A percentile compares a stretch with the other conserved stretches of the same genome.
Evolutionary conservation across 2,888 invertebrate species (phyloP).

Genomic region (Heliconius hortense): DNA sequence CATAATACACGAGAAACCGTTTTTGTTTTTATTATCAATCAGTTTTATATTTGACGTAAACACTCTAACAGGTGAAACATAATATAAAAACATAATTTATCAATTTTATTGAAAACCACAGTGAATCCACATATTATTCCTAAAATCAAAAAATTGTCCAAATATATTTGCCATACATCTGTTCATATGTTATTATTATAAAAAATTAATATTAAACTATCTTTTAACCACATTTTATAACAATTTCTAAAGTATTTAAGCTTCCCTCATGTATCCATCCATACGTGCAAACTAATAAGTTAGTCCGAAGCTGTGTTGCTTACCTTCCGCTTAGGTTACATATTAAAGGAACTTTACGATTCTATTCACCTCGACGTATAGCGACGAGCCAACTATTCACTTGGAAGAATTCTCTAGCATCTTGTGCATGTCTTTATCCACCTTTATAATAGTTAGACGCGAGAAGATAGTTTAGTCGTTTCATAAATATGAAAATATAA

Average conservation of each 20-base stretch:
- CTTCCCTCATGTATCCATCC: neutral
- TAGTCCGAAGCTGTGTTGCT: conserved; percentile 23
- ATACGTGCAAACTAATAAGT: conserved; percentile 20
- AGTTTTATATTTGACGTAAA: neutral
- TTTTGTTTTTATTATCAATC: too few relatives aligned
- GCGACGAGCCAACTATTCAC: conserved; percentile 22
- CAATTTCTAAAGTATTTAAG: neutral
- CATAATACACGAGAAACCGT: too few relatives aligned
- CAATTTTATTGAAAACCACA: too few relatives aligned
- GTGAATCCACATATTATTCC: too few relatives aligned
- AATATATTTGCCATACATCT: neutral
- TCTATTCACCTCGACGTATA: conserved; percentile 23
- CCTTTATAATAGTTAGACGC: conserved; percentile 3
- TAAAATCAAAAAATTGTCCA: neutral
- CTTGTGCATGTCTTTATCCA: neutral
- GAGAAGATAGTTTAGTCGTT: neutral
- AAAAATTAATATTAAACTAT: neutral
- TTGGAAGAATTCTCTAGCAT: conserved; percentile 8
- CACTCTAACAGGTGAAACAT: neutral
- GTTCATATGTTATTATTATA: neutral
- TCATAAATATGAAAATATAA: too few relatives aligned
- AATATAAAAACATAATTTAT: too few relatives aligned
- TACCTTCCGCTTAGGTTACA: conserved; percentile 26
- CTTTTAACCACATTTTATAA: neutral
- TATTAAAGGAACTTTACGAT: conserved; percentile 27